Conservation (phyloP, 2,888 invertebrate species). For the Linyphia triangularis region DNA sequence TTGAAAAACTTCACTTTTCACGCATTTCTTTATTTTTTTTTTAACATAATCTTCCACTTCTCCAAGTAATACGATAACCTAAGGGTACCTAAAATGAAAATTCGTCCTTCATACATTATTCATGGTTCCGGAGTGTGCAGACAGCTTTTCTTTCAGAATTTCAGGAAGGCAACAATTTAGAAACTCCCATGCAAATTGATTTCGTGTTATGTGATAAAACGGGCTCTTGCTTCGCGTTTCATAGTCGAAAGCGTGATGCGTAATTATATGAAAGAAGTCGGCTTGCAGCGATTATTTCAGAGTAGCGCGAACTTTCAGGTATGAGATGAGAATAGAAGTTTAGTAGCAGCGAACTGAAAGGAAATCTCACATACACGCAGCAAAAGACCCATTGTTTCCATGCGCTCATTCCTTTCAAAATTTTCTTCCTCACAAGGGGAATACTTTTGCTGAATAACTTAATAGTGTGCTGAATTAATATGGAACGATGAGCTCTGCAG, state of each 20-base stretch:
- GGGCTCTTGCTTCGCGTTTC: constrained; percentile 2
- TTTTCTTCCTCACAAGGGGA: not conserved
- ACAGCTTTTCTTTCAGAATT: constrained; percentile 55
- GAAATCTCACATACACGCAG: not conserved
- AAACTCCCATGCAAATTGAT: constrained; percentile 59
- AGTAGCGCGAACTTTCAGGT: constrained; percentile 4
- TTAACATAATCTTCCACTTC: not conserved
- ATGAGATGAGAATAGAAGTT: not conserved
- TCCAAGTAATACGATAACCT: constrained; percentile 42
- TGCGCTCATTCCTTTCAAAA: not conserved
- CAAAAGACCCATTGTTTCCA: constrained; percentile 3
- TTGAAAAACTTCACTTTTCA: constrained; percentile 42
- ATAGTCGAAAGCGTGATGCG: not conserved
- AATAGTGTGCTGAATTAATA: not conserved
- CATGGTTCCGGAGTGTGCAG: constrained; percentile 31
- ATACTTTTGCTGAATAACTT: constrained; percentile 3
- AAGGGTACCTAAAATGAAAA: constrained; percentile 43
- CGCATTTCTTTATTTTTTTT: not conserved
- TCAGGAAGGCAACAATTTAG: constrained; percentile 48
- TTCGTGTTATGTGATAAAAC: constrained; percentile 58
- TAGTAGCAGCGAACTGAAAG: not conserved
- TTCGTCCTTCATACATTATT: constrained; percentile 48
- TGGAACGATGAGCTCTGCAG: not conserved
- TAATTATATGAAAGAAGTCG: constrained; percentile 47
- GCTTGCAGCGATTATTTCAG: constrained; percentile 27